A percentile compares a stretch with the other conserved stretches of the same genome.
phyloP scores from a whole-genome alignment of 2,888 invertebrate species.

The Pseudolycoriella hygida region DNA sequence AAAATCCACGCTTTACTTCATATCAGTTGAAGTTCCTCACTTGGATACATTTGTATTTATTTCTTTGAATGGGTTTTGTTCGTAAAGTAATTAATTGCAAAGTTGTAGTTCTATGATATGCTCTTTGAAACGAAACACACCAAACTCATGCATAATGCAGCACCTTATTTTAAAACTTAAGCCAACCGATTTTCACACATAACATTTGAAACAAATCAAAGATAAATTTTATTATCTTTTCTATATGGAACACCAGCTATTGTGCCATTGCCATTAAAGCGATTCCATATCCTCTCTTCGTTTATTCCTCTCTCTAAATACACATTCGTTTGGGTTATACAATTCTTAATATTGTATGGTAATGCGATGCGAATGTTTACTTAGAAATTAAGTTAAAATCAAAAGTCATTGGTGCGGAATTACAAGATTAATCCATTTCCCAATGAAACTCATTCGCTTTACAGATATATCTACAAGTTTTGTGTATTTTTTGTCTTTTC shows the following conservation, averaged over 20 bases:
- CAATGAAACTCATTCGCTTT: not conserved
- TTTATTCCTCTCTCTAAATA: not conserved
- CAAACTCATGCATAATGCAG: not conserved
- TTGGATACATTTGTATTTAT: no score
- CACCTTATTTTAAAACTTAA: not conserved
- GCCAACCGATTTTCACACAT: conserved; percentile 1
- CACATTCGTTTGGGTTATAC: no score
- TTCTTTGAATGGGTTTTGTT: no score
- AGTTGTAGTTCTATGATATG: no score
- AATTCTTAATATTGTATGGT: conserved; percentile 3
- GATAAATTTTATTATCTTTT: not conserved
- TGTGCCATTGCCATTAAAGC: not conserved
- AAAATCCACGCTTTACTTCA: no score
- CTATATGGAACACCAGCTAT: not conserved
- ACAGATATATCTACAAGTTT: not conserved
- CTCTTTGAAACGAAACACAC: not conserved
- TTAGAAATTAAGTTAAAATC: conserved; percentile 6
- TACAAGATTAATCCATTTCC: conserved; percentile 6
- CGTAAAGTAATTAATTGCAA: no score
- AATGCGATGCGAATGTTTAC: conserved; percentile 3
- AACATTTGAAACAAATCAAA: not conserved
- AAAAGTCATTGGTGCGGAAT: conserved; percentile 7
- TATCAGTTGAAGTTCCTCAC: no score
- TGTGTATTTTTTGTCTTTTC: not conserved
- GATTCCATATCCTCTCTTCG: not conserved